Evolutionary conservation across 2,113 vertebrate species (phyloP).

Genomic region (Aegypius monachus): DNA sequence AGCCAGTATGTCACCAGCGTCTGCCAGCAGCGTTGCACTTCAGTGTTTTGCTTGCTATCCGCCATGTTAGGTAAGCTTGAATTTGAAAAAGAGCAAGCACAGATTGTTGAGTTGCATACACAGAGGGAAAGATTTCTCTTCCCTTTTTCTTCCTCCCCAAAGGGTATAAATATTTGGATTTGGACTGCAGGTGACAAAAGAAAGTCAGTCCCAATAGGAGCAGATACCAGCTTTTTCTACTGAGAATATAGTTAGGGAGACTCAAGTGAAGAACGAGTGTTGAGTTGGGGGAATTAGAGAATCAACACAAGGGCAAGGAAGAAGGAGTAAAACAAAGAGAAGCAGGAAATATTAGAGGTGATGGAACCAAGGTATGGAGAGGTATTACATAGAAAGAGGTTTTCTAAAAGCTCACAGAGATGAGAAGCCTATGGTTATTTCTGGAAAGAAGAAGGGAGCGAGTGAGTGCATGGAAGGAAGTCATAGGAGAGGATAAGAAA

Average conservation of each 20-base stretch:
- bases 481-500: not conserved
- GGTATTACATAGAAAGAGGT: not conserved
- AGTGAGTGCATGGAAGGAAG: not conserved
- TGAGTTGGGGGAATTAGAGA: not conserved
- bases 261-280: not conserved
- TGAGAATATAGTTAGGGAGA: not conserved
- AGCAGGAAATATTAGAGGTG: not conserved
- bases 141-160: not conserved
- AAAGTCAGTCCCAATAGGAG: not conserved
- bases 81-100: not conserved
- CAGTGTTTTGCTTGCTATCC: accelerated
- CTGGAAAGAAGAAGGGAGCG: not conserved
- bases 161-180: not conserved
- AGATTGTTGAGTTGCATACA: not conserved
- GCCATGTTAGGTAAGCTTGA: accelerated
- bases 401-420: not conserved
- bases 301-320: not conserved
- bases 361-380: not conserved
- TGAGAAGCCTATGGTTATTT: not conserved
- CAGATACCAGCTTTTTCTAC: accelerated
- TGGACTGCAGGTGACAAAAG: not conserved
- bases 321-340: not conserved
- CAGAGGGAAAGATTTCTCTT: not conserved
- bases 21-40: accelerated
- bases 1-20: accelerated